Evolutionary conservation across 2,797 vertebrate species (phyloP), one percentile per base, ranked within the genome.

Genomic region (Hozukius guyotensis): DNA sequence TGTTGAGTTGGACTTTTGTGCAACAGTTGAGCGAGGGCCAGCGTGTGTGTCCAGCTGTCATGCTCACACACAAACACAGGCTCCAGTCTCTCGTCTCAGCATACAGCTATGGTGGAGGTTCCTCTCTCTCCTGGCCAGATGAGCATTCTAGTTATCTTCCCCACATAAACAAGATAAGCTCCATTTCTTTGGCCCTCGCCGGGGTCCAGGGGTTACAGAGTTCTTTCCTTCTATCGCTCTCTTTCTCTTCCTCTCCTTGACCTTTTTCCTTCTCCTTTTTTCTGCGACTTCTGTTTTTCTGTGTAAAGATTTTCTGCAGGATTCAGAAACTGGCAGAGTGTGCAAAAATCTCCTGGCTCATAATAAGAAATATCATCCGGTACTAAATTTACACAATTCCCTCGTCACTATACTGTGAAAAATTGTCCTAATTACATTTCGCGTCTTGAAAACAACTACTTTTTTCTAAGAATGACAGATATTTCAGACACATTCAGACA

Each of bases 121-220:
- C 70, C 84, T 83, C 78, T 87, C 75, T 75, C 70, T 63, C 49
- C n/a, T n/a, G 20, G 68, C 87, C 88, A 88, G 83, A 92, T 91
- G 88, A 92, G 88, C 86, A 80, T 87, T 91, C 60, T 81, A 84
- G 84, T 90, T 91, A 92, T 92, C 90, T 89, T 88, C 86, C 82
- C 78, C 87, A 86, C 85, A 89, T 81, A 90, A 93, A 92, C 74
- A 88, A 90, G 88, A 94, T 92, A 91, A 92, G 89, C 87, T 89
- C 79, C 60, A 80, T 91, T 89, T 91, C 84, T 85, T 81, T 64
- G 56, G 80, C 77, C 76, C 65, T 81, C 3, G 55, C 72, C 84
- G 88, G 69, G 75, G 81, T 77, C 57, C 76, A 62, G 75, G 76
- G 92, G 93, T 94, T 85, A 92, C 20, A 18, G 86, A 87, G 91